Evolutionary conservation across 2,113 vertebrate species (phyloP).

Genomic region (Cephalopholis sonnerati): DNA sequence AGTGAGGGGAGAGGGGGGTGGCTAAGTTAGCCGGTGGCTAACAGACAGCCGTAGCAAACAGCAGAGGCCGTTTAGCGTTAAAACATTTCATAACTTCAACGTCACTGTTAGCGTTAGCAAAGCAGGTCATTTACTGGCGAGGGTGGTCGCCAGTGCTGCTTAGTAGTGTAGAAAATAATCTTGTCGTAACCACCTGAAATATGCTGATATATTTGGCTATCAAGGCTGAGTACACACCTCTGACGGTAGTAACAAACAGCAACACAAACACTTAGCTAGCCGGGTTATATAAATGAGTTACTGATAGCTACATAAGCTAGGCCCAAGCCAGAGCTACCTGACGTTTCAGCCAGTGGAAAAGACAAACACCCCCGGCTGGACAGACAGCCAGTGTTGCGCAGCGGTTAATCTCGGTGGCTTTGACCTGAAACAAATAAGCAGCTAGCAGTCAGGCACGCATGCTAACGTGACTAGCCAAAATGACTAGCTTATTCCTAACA

Average conservation of each 20-base stretch:
- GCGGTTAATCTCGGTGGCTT: not conserved
- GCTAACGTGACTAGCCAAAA: not conserved
- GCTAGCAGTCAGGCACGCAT: not conserved
- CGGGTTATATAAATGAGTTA: not conserved
- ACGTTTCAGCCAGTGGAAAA: not conserved
- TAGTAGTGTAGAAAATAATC: not conserved
- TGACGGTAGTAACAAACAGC: not conserved
- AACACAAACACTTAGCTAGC: constrained; percentile 16
- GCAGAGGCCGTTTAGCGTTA: constrained; percentile 11
- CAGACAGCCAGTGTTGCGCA: not conserved
- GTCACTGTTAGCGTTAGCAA: constrained; percentile 75
- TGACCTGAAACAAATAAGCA: not conserved
- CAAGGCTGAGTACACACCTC: accelerated
- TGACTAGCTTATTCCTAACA: not conserved
- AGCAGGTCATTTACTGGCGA: constrained; percentile 10
- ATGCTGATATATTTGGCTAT: not conserved
- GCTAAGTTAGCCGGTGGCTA: constrained; percentile 3
- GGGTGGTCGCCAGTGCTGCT: not conserved
- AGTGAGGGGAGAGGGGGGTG: not conserved
- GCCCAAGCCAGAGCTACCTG: constrained; percentile 48
- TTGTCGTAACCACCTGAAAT: not conserved
- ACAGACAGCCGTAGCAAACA: not conserved
- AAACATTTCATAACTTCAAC: constrained; percentile 54
- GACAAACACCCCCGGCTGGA: constrained; percentile 4
- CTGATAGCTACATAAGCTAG: constrained; percentile 51